Evolutionary conservation across 2,113 vertebrate genomes (phyloP), one percentile per base, ranked within the genome.

Genomic region (Anguilla japonica): DNA sequence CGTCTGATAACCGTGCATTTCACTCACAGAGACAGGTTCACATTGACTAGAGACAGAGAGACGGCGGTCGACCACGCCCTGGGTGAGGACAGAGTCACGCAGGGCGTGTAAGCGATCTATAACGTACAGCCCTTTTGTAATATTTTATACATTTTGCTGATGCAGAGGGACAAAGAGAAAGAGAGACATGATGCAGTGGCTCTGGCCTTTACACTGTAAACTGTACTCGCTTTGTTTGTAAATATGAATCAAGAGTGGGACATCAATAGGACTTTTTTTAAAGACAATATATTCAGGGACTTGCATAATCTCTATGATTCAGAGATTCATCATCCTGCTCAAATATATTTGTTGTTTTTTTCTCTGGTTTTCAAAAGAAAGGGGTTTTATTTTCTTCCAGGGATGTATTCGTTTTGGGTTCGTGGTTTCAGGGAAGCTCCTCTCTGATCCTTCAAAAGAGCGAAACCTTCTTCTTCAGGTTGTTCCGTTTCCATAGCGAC

Each of bases 401-500:
- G 4, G 0, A 20, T 67, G 60, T 67, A 8, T 26, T 8, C 26
- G 20, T 0, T 9, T 53, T 1, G 50, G 8, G 8, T 53, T 53
- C 50, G 2, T 5, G 60, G 18, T 22, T 67, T 67, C 7, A 34
- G 34, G 75, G 26, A 67, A 34, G 13, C 39, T 39, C 75, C 7
- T 34, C 16, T 91, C 90, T 88, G 88, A 91, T 90, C 88, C 89
- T 90, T 94, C 95, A 99, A 95, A 99, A 99, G 92, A 99, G 98
- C 2, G 94, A 96, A 7, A 95, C 97, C 90, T 96, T 98, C 92
- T 98, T 98, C 96, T 99, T 99, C 90, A 99, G 95, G 87, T 99
- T 97, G 0, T 99, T 99, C 90, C 97, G 95, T 94, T 95, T 99
- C 98, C 98, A 99, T 87, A 99, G 90, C 0, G 98, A 98, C 90